Evolutionary conservation across 2,888 invertebrate species (phyloP).

Genomic region (Cosmia trapezina): DNA sequence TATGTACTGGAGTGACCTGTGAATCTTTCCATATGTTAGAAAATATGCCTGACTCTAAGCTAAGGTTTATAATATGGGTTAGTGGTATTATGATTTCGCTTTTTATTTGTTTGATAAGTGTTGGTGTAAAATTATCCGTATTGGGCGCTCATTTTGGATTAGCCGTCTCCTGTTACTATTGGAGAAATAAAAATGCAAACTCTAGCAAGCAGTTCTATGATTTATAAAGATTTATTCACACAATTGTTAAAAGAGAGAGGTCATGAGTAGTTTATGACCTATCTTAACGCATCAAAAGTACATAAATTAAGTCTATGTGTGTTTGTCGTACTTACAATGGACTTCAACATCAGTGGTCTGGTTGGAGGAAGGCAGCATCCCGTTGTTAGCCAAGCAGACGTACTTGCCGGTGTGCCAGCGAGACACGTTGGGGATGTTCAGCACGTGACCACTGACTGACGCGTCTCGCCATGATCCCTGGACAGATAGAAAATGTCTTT

Average conservation of each 20-base stretch:
- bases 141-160: background rate
- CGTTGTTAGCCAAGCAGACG: slow-evolving; percentile 95
- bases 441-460: slow-evolving; percentile 93
- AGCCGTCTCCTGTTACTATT: background rate
- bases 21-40: too few species aligned
- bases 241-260: too few species aligned
- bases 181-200: background rate
- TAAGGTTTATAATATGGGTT: too few species aligned
- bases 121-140: too few species aligned
- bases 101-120: too few species aligned
- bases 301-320: background rate
- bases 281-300: background rate
- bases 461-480: slow-evolving; percentile 91
- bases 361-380: slow-evolving; percentile 95
- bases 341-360: slow-evolving; percentile 96
- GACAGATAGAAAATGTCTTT: background rate
- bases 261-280: background rate
- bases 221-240: too few species aligned
- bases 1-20: too few species aligned
- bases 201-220: background rate
- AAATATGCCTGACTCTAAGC: too few species aligned
- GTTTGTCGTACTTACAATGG: slow-evolving; percentile 93
- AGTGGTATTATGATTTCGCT: too few species aligned
- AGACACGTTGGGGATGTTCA: slow-evolving; percentile 93
- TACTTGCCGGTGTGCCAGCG: slow-evolving; percentile 94